Evolutionary conservation across 92 coral and sea anemone genomes (phyloP).

Genomic region (Palythoa heliodiscus): DNA sequence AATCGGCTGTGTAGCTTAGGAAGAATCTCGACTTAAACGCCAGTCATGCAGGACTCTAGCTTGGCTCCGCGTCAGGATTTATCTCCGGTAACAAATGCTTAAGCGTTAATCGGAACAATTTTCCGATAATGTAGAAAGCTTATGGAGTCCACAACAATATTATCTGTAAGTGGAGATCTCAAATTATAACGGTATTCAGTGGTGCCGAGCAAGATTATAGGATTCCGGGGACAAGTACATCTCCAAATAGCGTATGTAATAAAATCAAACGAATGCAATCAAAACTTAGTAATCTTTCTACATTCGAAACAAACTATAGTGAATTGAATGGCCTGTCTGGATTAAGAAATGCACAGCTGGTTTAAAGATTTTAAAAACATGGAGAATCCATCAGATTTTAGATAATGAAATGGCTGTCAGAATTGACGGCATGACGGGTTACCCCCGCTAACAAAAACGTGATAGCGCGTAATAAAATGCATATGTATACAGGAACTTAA

Average conservation of each 20-base stretch:
- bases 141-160: slow-evolving; percentile 17
- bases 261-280: neutral
- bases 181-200: neutral
- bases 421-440: neutral
- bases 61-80: slow-evolving; percentile 1
- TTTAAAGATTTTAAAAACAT: neutral
- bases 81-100: neutral
- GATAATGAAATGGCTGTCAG: slow-evolving; percentile 39
- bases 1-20: neutral
- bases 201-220: neutral
- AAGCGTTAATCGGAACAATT: slow-evolving; percentile 29
- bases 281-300: neutral
- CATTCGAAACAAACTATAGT: too few species aligned
- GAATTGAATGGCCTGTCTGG: neutral
- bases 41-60: neutral
- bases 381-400: slow-evolving; percentile 35
- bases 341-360: neutral
- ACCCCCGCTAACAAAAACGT: slow-evolving; percentile 18
- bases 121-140: slow-evolving; percentile 44
- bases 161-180: slow-evolving; percentile 24
- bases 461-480: slow-evolving; percentile 7
- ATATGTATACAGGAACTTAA: neutral
- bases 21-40: neutral
- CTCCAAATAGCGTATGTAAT: neutral
- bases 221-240: too few species aligned